A percentile compares a stretch with the other conserved stretches of the same genome.
These are phyloP conservation scores for Lycaon pictus DNA, from an alignment of 2,113 vertebrate species.

Conservation along the genomic window DNA sequence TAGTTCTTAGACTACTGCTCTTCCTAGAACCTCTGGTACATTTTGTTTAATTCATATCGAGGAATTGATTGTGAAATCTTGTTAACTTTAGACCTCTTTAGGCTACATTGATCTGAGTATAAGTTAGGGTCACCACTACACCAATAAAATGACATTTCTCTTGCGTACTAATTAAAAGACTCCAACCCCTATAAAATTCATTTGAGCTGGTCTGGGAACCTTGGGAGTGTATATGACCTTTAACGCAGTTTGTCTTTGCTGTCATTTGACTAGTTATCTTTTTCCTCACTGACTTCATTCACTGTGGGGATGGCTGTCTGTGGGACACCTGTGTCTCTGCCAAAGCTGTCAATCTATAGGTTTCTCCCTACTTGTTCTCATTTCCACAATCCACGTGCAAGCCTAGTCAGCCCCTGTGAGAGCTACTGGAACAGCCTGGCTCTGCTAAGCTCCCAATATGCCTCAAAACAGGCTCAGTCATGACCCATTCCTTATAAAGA, in stretches of 20 bases:
- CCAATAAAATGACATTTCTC: not conserved
- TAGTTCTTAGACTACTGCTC: not conserved
- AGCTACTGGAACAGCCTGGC: not conserved
- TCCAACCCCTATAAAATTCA: not conserved
- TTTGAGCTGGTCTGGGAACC: not conserved
- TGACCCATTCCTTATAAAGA: not conserved
- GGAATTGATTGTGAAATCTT: not conserved
- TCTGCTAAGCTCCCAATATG: too few relatives aligned
- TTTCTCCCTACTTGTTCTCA: too few relatives aligned
- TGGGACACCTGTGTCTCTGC: not conserved
- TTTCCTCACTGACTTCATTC: not conserved
- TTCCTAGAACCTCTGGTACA: not conserved
- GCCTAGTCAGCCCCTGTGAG: not conserved
- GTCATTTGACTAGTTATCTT: not conserved
- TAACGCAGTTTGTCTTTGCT: not conserved
- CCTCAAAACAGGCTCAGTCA: not conserved
- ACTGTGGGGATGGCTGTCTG: not conserved
- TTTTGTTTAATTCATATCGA: not conserved
- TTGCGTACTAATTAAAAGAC: not conserved
- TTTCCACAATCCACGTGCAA: not conserved
- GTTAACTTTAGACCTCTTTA: not conserved
- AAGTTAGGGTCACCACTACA: not conserved
- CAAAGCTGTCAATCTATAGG: not conserved
- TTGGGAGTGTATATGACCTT: not conserved
- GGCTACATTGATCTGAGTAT: not conserved